Percentiles rank a stretch among this genome's conserved stretches.
phyloP scores from a whole-genome alignment of 2,888 invertebrate species.

The Mythimna loreyi region DNA sequence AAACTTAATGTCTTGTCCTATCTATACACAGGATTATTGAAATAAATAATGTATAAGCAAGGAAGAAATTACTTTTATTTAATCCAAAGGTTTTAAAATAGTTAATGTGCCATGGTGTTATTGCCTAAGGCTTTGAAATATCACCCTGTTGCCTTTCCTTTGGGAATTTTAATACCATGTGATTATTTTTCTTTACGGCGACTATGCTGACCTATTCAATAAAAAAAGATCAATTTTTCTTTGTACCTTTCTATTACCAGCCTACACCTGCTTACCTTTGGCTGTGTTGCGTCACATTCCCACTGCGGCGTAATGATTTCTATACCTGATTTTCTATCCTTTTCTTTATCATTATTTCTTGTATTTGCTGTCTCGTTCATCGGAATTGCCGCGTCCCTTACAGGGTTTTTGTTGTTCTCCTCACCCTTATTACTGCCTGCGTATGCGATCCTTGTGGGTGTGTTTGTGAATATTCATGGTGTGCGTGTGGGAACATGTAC shows the following conservation, averaged over 20 bases:
- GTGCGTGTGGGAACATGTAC: conserved; percentile 76
- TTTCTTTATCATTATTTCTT: conserved; percentile 69
- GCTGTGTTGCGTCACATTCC: conserved; percentile 84
- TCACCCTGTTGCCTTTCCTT: conserved; percentile 35
- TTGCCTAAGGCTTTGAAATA: conserved; percentile 43
- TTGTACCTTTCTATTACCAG: conserved; percentile 81
- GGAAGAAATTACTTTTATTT: conserved; percentile 5
- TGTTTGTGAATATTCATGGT: conserved; percentile 71
- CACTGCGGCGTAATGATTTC: conserved; percentile 83
- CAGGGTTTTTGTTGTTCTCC: conserved; percentile 82
- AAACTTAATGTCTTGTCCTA: neutral
- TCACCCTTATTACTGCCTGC: conserved; percentile 85
- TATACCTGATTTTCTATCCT: conserved; percentile 81
- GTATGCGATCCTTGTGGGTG: conserved; percentile 80
- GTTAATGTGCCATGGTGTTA: conserved; percentile 23
- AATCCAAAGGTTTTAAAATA: conserved; percentile 16
- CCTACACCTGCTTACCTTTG: conserved; percentile 85
- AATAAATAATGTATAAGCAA: conserved; percentile 5
- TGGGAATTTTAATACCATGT: conserved; percentile 56
- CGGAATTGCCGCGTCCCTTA: conserved; percentile 76
- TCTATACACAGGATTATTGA: neutral
- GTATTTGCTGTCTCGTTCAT: conserved; percentile 74
- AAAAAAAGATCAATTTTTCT: conserved; percentile 79
- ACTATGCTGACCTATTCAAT: conserved; percentile 83
- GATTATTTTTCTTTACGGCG: conserved; percentile 62